A percentile compares a stretch with the other conserved stretches of the same genome.
Conservation (phyloP, 1,140 invertebrate genomes). For the Drosophila nikananu region DNA sequence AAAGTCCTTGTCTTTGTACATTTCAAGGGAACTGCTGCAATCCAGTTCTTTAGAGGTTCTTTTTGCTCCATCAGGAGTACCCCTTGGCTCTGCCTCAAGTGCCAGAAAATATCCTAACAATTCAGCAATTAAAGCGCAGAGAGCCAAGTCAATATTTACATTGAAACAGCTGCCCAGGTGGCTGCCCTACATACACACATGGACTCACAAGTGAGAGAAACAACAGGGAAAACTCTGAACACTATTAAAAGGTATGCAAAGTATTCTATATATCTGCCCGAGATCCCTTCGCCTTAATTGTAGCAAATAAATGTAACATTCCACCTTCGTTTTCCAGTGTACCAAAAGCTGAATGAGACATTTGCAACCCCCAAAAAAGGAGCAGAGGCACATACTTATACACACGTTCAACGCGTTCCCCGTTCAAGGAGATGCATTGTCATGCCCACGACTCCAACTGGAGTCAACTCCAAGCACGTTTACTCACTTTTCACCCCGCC, state of each 20-base stretch:
- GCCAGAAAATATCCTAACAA: background rate
- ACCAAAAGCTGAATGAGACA: background rate
- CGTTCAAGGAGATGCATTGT: background rate
- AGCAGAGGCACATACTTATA: constrained; percentile 5
- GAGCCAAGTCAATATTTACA: constrained; percentile 55
- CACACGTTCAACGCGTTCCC: background rate
- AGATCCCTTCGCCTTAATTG: too few species aligned
- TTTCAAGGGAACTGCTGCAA: background rate
- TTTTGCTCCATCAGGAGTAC: too few species aligned
- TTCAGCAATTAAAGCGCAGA: constrained; percentile 38
- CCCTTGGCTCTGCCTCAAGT: background rate
- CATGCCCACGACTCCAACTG: background rate
- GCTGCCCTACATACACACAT: constrained; percentile 1
- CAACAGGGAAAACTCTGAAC: background rate
- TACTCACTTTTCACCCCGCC: background rate
- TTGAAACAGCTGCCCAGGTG: constrained; percentile 59
- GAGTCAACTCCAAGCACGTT: background rate
- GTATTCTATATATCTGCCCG: background rate
- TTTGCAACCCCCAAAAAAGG: constrained; percentile 53
- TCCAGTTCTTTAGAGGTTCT: too few species aligned
- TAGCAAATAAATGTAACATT: background rate
- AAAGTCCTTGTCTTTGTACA: background rate
- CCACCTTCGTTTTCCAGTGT: background rate
- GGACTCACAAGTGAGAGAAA: constrained; percentile 1
- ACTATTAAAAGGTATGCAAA: background rate